Conservation (phyloP, 2,797 vertebrate genomes). For the Chelonia mydas region DNA sequence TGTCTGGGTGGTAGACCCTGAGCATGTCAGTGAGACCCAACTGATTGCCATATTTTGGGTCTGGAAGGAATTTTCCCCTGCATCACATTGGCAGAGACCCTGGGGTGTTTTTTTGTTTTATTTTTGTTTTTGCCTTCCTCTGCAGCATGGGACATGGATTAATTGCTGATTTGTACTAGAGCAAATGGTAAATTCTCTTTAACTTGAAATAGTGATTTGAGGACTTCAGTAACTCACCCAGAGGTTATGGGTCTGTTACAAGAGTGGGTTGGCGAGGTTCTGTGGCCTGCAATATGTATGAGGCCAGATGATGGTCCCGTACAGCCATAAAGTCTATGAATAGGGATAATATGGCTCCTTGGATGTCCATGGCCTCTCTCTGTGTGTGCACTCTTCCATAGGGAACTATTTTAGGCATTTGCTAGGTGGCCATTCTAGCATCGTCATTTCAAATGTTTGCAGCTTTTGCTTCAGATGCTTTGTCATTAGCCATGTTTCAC, state of each 20-base stretch:
- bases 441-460: background rate
- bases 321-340: background rate
- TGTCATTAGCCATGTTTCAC: no score
- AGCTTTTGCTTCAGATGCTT: background rate
- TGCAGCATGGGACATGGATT: background rate
- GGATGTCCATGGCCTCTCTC: no score
- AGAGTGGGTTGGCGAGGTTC: background rate
- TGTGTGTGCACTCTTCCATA: background rate
- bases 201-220: background rate
- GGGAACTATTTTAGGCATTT: background rate
- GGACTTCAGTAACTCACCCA: background rate
- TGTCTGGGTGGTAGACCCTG: background rate
- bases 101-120: background rate
- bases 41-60: background rate
- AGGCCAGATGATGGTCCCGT: background rate
- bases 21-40: background rate
- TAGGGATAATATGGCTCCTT: background rate
- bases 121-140: background rate
- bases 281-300: background rate
- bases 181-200: background rate
- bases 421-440: background rate
- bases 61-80: background rate
- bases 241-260: background rate
- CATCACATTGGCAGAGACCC: background rate
- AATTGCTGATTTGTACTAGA: background rate